Conservation (phyloP, 2,113 vertebrate genomes). For the Lathamus discolor region DNA sequence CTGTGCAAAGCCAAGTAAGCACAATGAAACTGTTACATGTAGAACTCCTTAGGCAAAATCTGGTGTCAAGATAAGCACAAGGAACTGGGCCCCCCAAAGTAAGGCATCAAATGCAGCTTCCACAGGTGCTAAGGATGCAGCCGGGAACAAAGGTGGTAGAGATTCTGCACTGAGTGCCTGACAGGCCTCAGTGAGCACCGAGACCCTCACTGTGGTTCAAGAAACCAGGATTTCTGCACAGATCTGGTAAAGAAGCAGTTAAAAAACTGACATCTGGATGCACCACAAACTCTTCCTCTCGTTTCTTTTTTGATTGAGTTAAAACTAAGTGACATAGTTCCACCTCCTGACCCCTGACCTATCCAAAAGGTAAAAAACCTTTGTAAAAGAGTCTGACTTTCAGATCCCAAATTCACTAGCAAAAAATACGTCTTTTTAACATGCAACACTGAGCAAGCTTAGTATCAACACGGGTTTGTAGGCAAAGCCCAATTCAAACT, state of each 20-base stretch:
- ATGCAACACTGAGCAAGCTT: background rate
- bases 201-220: background rate
- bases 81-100: background rate
- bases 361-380: background rate
- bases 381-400: background rate
- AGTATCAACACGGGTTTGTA: rapidly evolving
- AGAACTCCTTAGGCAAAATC: background rate
- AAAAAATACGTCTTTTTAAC: background rate
- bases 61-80: background rate
- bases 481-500: background rate
- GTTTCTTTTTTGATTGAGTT: background rate
- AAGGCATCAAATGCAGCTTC: background rate
- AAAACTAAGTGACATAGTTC: background rate
- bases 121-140: background rate
- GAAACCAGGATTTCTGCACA: background rate
- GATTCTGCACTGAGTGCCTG: background rate
- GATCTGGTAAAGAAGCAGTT: background rate
- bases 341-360: background rate
- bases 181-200: background rate
- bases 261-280: background rate
- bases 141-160: background rate
- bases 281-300: background rate
- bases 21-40: background rate
- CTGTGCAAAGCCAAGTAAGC: background rate
- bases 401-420: background rate